Percentiles rank a stretch among this genome's conserved stretches.
Conservation (phyloP, 2,888 invertebrate species). For the Phaedon cochleariae region DNA sequence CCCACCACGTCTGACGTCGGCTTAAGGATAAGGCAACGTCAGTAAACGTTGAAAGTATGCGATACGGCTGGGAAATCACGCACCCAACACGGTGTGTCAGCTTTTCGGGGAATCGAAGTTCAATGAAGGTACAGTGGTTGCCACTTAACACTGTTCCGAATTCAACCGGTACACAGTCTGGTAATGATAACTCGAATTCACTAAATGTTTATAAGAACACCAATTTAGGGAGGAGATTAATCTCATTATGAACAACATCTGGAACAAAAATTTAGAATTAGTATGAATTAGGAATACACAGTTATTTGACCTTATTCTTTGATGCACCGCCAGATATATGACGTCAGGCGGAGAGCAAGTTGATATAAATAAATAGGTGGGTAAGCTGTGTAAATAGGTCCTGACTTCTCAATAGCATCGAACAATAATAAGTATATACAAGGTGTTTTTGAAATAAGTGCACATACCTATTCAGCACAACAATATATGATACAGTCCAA, state of each 20-base stretch:
- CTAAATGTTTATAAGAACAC: conserved; percentile 55
- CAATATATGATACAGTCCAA: no score
- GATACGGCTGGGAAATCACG: background rate
- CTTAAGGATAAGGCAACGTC: no score
- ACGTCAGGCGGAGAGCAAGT: no score
- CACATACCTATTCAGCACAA: no score
- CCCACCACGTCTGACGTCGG: conserved; percentile 25
- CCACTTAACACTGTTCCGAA: conserved; percentile 34
- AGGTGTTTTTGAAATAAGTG: no score
- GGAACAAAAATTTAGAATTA: conserved; percentile 35
- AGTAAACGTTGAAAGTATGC: conserved; percentile 4
- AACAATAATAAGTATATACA: no score
- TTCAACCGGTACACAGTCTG: conserved; percentile 52
- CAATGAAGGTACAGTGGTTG: background rate
- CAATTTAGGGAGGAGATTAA: conserved; percentile 49
- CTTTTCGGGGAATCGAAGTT: background rate
- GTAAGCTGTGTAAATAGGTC: no score
- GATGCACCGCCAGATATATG: no score
- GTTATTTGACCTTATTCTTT: no score
- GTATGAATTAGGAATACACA: background rate
- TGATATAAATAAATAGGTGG: no score
- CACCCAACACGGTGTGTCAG: background rate
- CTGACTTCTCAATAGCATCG: no score
- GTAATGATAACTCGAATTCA: conserved; percentile 52
- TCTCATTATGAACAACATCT: conserved; percentile 53